Evolutionary conservation across 2,797 vertebrate species (phyloP), one percentile per base, ranked within the genome.

Genomic region (Calcarius lapponicus): DNA sequence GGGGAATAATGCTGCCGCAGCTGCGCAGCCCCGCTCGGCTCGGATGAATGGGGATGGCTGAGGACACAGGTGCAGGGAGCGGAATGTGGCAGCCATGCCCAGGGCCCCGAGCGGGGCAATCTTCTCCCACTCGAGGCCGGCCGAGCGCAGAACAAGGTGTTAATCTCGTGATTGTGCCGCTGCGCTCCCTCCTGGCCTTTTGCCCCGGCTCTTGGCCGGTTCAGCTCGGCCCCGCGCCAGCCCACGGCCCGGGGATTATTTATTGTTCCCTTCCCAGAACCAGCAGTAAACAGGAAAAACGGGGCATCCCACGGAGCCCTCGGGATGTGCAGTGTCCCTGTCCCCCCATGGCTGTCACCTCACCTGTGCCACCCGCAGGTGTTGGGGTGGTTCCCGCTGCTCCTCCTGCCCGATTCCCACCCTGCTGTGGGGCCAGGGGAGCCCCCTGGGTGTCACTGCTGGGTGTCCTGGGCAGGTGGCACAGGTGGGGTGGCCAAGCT

Each of bases 1-100:
- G 48, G n/a, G 95, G 83, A 96, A 97, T 95, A 97, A 96, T 94
- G 94, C 81, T 82, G 56, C 81, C 5, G 95, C 98, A 98, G 98
- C 98, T 98, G 98, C 96, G 85, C 92, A 80, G 88, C 72, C 78
- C 88, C 79, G 7, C 53, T 12, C 29, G 53, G 36, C 36, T 9
- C 8, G 17, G 51, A 72, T 93, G 93, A 96, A 97, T 95, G 95
- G 95, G 29, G 86, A 82, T 93, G 65, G 54, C 89, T 78, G 86
- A 95, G 94, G 92, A 87, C 95, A 92, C 97, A 97, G 96, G 97
- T 96, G 97, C 93, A 88, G 93, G 86, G 88, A 90, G 86, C 80
- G 65, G 74, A 42, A 90, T 94, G 92, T 65, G 47, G 28, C 50
- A 67, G 85, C 29, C 60, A 76, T 94, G 95, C 93, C 85, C 58